Evolutionary conservation across 2,797 vertebrate species (phyloP), one percentile per base, ranked within the genome.

Genomic region (Hydrolagus colliei): DNA sequence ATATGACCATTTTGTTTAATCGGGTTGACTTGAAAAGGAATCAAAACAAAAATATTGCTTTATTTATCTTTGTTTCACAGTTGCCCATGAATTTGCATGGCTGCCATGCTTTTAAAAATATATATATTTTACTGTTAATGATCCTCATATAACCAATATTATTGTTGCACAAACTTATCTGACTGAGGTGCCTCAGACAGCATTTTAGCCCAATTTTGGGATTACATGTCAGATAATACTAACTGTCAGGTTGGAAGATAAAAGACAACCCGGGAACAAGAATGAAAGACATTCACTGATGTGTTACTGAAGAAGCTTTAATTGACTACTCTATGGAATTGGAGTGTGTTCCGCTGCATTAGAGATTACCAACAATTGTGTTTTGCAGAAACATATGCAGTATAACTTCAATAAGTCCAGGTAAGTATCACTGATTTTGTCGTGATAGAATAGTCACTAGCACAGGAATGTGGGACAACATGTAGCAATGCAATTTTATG

Each of bases 231-330:
- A 65, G 67, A 80, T 22, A 16, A 32, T 35, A 80, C 67, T 80
- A 27, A 65, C 22, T 27, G 62, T 80, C 78, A 67, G 18, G 63
- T 80, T 76, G 63, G 22, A 80, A n/a, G 78, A 80, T 18, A 67
- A 32, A 16, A 32, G 62, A 32, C 63, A 80, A 20, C 2, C 62
- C 9, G 9, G 11, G 65, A 27, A 12, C 2, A 2, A 9, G 9
- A 35, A 63, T 16, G 12, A 65, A 62, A 80, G 13, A 27, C 5
- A 9, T 32, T 32, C 65, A 80, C 32, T 6, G 62, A 65, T 65
- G 13, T 80, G 6, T n/a, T 35, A 22, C 27, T 32, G 35, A 35
- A 35, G 78, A 65, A 80, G 62, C 62, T 32, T 35, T 67, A 63
- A 80, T 22, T 32, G 27, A 80, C 7, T 1, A 27, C 10, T 32